Evolutionary conservation across 2,888 invertebrate species (phyloP).

Genomic region (Peribatodes rhomboidaria): DNA sequence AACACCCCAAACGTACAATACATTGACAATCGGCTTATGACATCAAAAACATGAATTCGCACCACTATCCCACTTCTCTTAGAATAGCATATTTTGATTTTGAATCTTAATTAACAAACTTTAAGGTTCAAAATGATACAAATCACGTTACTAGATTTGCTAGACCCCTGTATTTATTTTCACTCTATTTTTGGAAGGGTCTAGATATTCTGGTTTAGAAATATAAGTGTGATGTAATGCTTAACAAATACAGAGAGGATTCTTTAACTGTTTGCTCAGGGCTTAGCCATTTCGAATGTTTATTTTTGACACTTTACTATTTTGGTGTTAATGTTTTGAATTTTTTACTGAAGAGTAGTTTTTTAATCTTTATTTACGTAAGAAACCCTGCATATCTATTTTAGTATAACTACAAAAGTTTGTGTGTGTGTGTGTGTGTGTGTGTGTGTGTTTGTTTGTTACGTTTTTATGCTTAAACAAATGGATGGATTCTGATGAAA

Average conservation of each 20-base stretch:
- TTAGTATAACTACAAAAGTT: too few relatives aligned
- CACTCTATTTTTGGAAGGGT: neutral
- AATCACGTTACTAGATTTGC: neutral
- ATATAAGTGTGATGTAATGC: conserved; percentile 65
- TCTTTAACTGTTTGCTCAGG: conserved; percentile 41
- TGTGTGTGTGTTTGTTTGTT: too few relatives aligned
- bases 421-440: too few relatives aligned
- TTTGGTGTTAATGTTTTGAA: too few relatives aligned
- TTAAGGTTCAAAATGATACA: conserved; percentile 7
- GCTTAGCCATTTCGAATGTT: conserved; percentile 4
- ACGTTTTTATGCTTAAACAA: too few relatives aligned
- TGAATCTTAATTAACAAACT: neutral
- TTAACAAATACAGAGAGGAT: conserved; percentile 63
- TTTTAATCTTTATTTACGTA: too few relatives aligned
- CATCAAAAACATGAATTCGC: conserved; percentile 68
- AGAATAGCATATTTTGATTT: neutral
- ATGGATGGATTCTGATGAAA: too few relatives aligned
- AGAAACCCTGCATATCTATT: too few relatives aligned
- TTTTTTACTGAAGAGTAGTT: too few relatives aligned
- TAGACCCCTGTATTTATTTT: neutral
- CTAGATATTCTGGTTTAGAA: conserved; percentile 45
- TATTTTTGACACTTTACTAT: neutral
- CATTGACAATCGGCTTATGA: conserved; percentile 71
- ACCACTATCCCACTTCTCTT: conserved; percentile 38
- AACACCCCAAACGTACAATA: conserved; percentile 51